Base-by-base conservation (phyloP, 92 coral and sea anemone genomes). In the Chrysogorgia sp. region DNA sequence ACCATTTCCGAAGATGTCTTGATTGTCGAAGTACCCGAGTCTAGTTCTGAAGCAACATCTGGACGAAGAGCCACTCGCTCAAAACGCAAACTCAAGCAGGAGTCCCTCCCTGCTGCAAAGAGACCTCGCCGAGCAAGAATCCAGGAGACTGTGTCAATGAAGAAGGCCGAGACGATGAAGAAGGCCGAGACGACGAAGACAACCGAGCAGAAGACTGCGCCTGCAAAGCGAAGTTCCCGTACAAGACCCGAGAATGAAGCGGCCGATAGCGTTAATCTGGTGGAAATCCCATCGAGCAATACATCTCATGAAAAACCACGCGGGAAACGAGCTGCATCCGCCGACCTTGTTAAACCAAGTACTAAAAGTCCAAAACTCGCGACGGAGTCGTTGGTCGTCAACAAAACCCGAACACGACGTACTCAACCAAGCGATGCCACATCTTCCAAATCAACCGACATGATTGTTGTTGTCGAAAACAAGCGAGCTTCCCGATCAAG, bases 31-130 rank as follows among this genome's bases (percentile, higher is more conserved):
- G 10, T 22, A 12, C n/a, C 43, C 1, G 41, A 6, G 32, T 26
- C 48, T 8, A 78, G 22, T 29, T 28, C 31, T 29, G 84, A 53
- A 35, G 57, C 79, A 15, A 64, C 35, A 40, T 70, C 75, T n/a
- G 40, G 62, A 10, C 41, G 43, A 50, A 82, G 86, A 61, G 28
- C 84, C 22, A 83, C 86, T 37, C 87, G 92, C 40, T 64, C 85
- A 49, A 94, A 91, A 88, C 90, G 97, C 37, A 86, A 89, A 50
- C 81, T 75, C 34, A 57, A 82, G 5, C 61, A 85, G 12, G 86
- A 77, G 1, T 22, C 85, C 13, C 87, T 71, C 22, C 91, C 96
- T 34, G 74, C 75, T 40, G 79, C 86, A 17, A 94, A 94, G 80
- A 86, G 91, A 63, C 75, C 89, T 33, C 87, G 90, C 41, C 63